Evolutionary conservation across 2,888 invertebrate genomes (phyloP).

Genomic region (Chrysolina oricalcia): DNA sequence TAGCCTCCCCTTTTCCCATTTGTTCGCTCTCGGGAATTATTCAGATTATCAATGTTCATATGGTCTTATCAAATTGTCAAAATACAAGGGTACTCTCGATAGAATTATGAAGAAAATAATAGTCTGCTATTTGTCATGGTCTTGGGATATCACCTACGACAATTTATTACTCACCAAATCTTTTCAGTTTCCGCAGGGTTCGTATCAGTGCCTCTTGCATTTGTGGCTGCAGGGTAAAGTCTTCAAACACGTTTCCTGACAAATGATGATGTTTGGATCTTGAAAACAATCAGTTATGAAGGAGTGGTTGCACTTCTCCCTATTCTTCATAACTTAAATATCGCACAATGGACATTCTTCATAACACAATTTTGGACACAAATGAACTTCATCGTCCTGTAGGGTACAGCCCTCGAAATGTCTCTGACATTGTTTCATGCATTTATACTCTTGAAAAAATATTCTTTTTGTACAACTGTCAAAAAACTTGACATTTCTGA

Average conservation of each 20-base stretch:
- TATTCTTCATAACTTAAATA: constrained; percentile 71
- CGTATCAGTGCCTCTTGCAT: constrained; percentile 73
- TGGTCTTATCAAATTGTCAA: too few species aligned
- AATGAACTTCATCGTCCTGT: constrained; percentile 50
- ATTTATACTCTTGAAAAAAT: too few species aligned
- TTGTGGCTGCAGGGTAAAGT: constrained; percentile 73
- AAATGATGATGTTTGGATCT: constrained; percentile 69
- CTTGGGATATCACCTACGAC: too few species aligned
- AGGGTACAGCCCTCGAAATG: constrained; percentile 71
- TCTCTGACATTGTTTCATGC: constrained; percentile 71
- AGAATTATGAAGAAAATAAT: too few species aligned
- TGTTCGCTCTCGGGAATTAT: too few species aligned
- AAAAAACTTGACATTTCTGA: too few species aligned
- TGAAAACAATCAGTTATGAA: constrained; percentile 69
- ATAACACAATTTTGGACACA: constrained; percentile 69
- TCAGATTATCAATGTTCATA: too few species aligned
- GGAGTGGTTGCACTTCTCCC: constrained; percentile 73
- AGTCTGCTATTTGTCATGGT: too few species aligned
- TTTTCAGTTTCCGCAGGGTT: constrained; percentile 72
- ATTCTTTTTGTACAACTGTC: too few species aligned
- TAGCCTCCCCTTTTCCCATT: too few species aligned
- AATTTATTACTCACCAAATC: constrained; percentile 71
- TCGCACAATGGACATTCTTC: constrained; percentile 74
- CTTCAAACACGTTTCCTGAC: constrained; percentile 73
- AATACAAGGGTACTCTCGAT: too few species aligned